Evolutionary conservation across 2,113 vertebrate species (phyloP).

Genomic region (Xenopus laevis): DNA sequence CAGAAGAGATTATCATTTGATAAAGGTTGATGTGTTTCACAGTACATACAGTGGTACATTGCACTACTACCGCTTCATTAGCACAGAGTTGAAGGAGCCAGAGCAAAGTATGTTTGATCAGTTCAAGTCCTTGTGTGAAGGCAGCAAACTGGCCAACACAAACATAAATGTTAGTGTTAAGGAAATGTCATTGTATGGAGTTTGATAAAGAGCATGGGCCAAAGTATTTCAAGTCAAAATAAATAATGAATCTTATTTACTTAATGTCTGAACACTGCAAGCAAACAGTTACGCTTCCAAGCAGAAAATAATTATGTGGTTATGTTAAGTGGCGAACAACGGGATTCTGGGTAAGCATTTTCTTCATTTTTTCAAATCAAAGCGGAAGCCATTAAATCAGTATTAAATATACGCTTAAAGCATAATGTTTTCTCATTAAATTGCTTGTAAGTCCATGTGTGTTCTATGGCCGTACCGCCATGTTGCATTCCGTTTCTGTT

Average conservation of each 20-base stretch:
- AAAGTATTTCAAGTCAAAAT: constrained; percentile 14
- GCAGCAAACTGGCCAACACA: constrained; percentile 41
- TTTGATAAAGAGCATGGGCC: constrained; percentile 27
- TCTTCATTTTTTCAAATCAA: background rate
- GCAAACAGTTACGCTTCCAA: background rate
- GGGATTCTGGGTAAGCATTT: background rate
- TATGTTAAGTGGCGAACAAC: background rate
- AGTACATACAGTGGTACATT: constrained; percentile 14
- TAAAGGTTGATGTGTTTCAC: background rate
- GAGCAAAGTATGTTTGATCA: constrained; percentile 45
- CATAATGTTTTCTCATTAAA: too few relatives aligned
- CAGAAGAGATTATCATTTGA: background rate
- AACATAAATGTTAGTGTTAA: constrained; percentile 31
- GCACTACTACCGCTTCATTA: constrained; percentile 49
- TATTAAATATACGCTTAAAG: too few relatives aligned
- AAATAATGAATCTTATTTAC: constrained; percentile 17
- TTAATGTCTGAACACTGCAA: constrained; percentile 1
- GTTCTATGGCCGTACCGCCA: too few relatives aligned
- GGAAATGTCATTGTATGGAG: constrained; percentile 15
- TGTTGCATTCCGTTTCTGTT: too few relatives aligned
- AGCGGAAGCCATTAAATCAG: background rate
- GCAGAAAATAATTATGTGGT: background rate
- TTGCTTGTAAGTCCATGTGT: too few relatives aligned
- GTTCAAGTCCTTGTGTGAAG: constrained; percentile 51
- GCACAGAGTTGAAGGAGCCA: background rate